Evolutionary conservation across 2,797 vertebrate genomes (phyloP).

Genomic region (Sciurus carolinensis): DNA sequence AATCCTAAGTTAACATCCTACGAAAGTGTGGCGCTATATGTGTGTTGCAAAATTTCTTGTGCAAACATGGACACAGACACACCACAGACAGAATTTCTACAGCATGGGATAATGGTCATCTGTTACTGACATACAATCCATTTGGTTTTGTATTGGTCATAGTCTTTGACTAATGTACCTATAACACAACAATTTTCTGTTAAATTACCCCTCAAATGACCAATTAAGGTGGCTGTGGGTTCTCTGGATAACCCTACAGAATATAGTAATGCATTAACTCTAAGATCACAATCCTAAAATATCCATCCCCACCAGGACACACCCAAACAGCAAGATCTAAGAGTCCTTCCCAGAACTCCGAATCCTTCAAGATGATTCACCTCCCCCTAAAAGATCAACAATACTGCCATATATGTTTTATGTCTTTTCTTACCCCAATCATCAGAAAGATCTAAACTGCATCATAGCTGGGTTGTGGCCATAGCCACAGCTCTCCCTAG

Average conservation of each 20-base stretch:
- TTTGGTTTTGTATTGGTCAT: background rate
- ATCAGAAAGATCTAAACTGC: background rate
- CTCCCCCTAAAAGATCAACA: background rate
- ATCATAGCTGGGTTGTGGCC: background rate
- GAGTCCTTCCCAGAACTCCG: background rate
- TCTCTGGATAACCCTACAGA: slow-evolving; percentile 25
- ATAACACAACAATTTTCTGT: background rate
- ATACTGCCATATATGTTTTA: background rate
- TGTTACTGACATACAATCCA: background rate
- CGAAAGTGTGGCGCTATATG: background rate
- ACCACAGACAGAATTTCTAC: background rate
- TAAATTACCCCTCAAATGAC: background rate
- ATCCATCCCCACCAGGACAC: background rate
- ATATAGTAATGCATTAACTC: background rate
- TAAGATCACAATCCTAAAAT: background rate
- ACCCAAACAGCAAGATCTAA: background rate
- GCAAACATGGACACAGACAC: fast-evolving
- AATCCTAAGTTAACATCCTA: background rate
- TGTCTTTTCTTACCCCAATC: background rate
- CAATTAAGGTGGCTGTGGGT: background rate
- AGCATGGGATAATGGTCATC: background rate
- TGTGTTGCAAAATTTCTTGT: background rate
- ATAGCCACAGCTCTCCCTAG: background rate
- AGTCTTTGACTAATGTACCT: background rate
- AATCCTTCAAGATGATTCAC: background rate